A percentile compares a stretch with the other conserved stretches of the same genome.
These are phyloP conservation scores for Excalfactoria chinensis DNA, from an alignment of 2,113 vertebrate species.

Conservation along the genomic window DNA sequence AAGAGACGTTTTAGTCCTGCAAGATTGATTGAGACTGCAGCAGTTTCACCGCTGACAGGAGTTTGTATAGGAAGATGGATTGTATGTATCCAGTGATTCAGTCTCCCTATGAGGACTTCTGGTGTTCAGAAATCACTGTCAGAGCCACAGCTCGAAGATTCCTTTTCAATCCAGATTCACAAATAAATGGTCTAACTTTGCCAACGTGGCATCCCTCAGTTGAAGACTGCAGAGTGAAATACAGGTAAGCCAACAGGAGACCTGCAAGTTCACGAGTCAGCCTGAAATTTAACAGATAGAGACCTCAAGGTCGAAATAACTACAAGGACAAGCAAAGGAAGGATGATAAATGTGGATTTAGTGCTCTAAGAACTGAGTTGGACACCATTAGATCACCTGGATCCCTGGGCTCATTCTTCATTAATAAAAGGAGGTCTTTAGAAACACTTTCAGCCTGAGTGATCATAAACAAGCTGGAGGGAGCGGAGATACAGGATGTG, in stretches of 20 bases:
- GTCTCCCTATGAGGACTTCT: background rate
- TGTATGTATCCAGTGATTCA: background rate
- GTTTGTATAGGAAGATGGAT: background rate
- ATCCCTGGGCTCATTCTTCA: background rate
- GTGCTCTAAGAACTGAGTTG: background rate
- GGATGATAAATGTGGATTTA: background rate
- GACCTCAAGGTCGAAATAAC: background rate
- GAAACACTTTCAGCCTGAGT: background rate
- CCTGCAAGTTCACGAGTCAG: background rate
- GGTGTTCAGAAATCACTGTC: background rate
- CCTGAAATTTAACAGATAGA: background rate
- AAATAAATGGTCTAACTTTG: background rate
- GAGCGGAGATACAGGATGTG: background rate
- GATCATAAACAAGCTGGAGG: background rate
- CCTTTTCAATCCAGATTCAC: background rate
- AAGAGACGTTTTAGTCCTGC: background rate
- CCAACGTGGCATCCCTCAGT: background rate
- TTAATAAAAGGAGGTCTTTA: background rate
- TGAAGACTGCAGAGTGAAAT: background rate
- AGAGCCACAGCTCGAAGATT: background rate
- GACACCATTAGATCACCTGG: background rate
- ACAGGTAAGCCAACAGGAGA: background rate
- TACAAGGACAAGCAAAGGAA: background rate
- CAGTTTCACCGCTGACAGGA: background rate
- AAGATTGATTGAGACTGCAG: constrained; percentile 20